Percentiles rank a stretch among this genome's conserved stretches.
Conservation (phyloP, 2,797 vertebrate species). For the Chrosomus eos region DNA sequence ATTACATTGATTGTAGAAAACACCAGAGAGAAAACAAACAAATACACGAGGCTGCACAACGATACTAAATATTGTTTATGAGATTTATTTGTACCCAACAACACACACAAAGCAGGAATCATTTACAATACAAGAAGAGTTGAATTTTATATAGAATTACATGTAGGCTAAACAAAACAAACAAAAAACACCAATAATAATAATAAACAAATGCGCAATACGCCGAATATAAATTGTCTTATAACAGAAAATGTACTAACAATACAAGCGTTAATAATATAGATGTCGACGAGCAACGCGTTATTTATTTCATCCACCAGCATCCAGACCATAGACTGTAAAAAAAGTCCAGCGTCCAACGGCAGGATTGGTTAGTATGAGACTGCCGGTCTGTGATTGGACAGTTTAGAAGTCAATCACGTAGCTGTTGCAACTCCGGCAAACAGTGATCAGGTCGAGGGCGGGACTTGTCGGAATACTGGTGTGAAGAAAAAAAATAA, state of each 20-base stretch:
- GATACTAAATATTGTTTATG: not conserved
- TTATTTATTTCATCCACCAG: slow-evolving; percentile 10
- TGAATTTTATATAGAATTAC: not conserved
- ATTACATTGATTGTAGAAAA: not conserved
- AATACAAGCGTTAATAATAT: not conserved
- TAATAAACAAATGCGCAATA: not conserved
- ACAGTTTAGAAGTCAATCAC: not conserved
- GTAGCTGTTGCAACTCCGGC: not conserved
- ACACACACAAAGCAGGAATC: not conserved
- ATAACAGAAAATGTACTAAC: not conserved
- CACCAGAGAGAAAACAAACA: not conserved
- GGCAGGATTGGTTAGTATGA: not conserved
- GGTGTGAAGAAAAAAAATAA: slow-evolving; percentile 21
- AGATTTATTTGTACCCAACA: not conserved
- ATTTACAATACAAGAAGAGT: not conserved
- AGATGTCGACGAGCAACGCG: not conserved
- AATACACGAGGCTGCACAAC: not conserved
- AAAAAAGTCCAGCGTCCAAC: not conserved
- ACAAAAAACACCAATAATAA: not conserved
- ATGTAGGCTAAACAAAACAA: not conserved
- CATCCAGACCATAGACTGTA: no score
- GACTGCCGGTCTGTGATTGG: slow-evolving; percentile 8
- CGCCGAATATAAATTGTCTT: not conserved
- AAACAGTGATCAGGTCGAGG: not conserved
- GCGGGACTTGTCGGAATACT: slow-evolving; percentile 30